Evolutionary conservation across 2,797 vertebrate species (phyloP), one percentile per base, ranked within the genome.

Genomic region (Malurus splendens): DNA sequence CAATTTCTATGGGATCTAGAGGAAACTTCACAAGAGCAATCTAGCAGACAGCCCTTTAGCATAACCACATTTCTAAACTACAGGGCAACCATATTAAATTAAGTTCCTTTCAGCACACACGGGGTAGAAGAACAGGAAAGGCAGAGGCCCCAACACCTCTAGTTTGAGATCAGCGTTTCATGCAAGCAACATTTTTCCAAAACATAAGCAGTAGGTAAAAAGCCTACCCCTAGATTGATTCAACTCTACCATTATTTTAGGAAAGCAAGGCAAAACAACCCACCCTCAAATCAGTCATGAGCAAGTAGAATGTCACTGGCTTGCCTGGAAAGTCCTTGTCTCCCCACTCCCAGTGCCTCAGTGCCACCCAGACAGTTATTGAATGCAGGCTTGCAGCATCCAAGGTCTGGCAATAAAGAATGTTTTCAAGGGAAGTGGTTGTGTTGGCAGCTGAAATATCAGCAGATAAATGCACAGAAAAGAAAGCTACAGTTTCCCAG

Each of bases 81-180:
- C 59, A 71, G 57, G 38, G 74, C 36, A 10, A 62, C 82, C 60
- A 36, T 71, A 66, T 83, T 81, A 70, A 92, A 78, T 86, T 56
- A 87, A 64, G 71, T 36, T 92, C 52, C 45, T 91, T 93, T 87
- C 82, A 81, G 78, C 28, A 36, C 64, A 66, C 32, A 90, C 2
- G 9, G 6, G 81, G 48, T 80, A 73, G 82, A 77, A 85, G 82
- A 92, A 90, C 87, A 93, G 79, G 92, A 95, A 95, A 93, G 47
- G 67, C 87, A 90, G 82, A 93, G 71, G 87, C 52, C 85, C 32
- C 71, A 64, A 39, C 64, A 76, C 41, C 73, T 86, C 80, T 61
- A n/a, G 36, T 44, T 39, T 75, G 62, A 78, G 59, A 82, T 57
- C 4, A 28, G 6, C 22, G 55, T 59, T 90, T 91, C 62, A 51